These are phyloP conservation scores for Lutraria rhynchaena DNA, from an alignment of 1,140 invertebrate species.

Conservation along the genomic window DNA sequence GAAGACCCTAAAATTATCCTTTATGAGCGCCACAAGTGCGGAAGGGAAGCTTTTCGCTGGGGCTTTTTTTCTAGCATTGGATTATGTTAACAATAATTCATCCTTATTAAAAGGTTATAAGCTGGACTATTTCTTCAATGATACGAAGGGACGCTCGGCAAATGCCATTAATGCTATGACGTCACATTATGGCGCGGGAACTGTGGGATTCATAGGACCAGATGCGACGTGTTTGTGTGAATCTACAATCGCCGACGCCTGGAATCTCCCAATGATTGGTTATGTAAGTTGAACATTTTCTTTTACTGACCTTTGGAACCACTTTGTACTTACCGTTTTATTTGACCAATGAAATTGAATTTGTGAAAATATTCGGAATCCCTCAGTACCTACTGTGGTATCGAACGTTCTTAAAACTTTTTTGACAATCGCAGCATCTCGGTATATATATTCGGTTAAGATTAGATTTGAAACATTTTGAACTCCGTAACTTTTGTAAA, in stretches of 20 bases:
- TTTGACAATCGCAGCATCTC: no score
- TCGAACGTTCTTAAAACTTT: no score
- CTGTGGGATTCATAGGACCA: slow-evolving; percentile 96
- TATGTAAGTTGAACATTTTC: no score
- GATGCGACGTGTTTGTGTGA: slow-evolving; percentile 96
- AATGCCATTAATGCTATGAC: slow-evolving; percentile 73
- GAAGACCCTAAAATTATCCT: slow-evolving; percentile 28
- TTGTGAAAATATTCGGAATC: no score
- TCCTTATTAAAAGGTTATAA: slow-evolving; percentile 89
- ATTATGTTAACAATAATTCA: slow-evolving; percentile 90
- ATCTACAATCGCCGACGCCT: slow-evolving; percentile 94
- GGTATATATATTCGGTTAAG: no score
- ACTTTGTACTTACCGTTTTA: no score
- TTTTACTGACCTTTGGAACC: no score
- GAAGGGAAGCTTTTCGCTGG: slow-evolving; percentile 84
- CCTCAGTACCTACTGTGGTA: no score
- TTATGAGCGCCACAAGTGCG: slow-evolving; percentile 31
- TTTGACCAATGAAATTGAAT: no score
- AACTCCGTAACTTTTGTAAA: no score
- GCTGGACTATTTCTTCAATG: slow-evolving; percentile 90
- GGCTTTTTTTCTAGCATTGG: slow-evolving; percentile 90
- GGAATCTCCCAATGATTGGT: slow-evolving; percentile 97
- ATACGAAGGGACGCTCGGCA: slow-evolving; percentile 95
- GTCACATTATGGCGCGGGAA: slow-evolving; percentile 85
- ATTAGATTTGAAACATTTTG: no score